Base-by-base conservation (phyloP, 2,888 invertebrate genomes). In the Campoplex nolae region DNA sequence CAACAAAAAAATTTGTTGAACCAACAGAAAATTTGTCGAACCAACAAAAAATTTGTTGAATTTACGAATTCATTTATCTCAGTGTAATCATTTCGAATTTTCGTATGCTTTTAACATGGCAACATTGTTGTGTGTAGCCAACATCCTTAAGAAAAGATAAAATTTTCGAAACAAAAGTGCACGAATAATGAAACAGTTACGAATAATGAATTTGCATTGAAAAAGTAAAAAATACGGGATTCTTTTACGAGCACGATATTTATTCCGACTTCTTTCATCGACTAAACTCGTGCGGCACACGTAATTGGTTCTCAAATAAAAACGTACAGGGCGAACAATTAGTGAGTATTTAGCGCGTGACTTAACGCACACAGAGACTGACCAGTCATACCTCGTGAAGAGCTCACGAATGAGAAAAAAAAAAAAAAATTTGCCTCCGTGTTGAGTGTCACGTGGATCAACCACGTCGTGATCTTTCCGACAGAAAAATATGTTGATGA, bases 261-360 rank as follows among this genome's bases (percentile, higher is more conserved):
- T n/a, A 35, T 35, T 65, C 42, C 42, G 56, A 54, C 42, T 78
- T 58, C 45, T 68, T 80, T 58, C 45, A 68, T 73, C n/a, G 56
- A 62, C 58, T 45, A 42, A 48, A 28, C 58, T 58, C 51, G 74
- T 77, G 35, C 48, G 76, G 13, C 18, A 32, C 32, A 35, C 62
- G 56, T 77, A 84, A 86, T 86, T 81, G 80, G 9, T 77, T 62
- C 73, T 77, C 86, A 77, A 84, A 84, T 45, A 75, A 78, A 32
- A 86, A 9, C 38, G 54, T 83, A 76, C 65, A 16, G 76, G 42
- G 48, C 62, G 51, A 58, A 4, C 48, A 78, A 81, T 86, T 81
- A 77, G 86, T 45, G 84, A 58, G 76, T 74, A 67, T 77, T 77
- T 73, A 62, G 73, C 84, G 77, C 84, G 86, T 80, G 80, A 84